These are phyloP conservation scores for Corythoichthys intestinalis DNA, from an alignment of 2,113 vertebrate genomes.

Conservation along the genomic window DNA sequence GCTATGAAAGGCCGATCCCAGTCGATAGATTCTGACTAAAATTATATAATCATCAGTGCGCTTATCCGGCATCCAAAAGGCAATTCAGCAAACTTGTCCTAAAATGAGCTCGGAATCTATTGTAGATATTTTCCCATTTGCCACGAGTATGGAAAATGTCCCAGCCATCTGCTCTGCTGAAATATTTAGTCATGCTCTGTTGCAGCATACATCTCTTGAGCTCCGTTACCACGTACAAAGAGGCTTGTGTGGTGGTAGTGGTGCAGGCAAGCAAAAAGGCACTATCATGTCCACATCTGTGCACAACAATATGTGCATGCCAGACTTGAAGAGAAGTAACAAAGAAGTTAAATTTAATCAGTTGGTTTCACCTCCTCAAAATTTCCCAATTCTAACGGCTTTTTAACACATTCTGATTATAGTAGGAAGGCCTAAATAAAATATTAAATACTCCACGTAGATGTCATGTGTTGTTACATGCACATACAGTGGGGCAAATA, in stretches of 20 bases:
- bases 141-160: slow-evolving; percentile 35
- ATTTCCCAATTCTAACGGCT: too few species aligned
- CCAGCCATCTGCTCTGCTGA: slow-evolving; percentile 52
- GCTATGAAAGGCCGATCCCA: slow-evolving; percentile 4
- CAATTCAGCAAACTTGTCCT: slow-evolving; percentile 1
- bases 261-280: slow-evolving; percentile 26
- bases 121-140: slow-evolving; percentile 19
- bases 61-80: not conserved
- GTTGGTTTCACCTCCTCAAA: not conserved
- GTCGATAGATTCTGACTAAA: not conserved
- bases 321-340: not conserved
- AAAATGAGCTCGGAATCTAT: slow-evolving; percentile 14
- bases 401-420: slow-evolving; percentile 7
- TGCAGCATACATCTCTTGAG: slow-evolving; percentile 38
- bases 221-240: slow-evolving; percentile 31
- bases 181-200: slow-evolving; percentile 55
- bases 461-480: slow-evolving; percentile 25
- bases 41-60: slow-evolving; percentile 1
- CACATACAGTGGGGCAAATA: not conserved
- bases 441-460: slow-evolving; percentile 18
- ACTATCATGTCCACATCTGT: slow-evolving; percentile 21
- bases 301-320: slow-evolving; percentile 1
- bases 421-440: slow-evolving; percentile 17
- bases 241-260: slow-evolving; percentile 23
- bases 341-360: slow-evolving; percentile 17